Conservation (phyloP, 2,113 vertebrate genomes). For the Campylomormyrus numenius region DNA sequence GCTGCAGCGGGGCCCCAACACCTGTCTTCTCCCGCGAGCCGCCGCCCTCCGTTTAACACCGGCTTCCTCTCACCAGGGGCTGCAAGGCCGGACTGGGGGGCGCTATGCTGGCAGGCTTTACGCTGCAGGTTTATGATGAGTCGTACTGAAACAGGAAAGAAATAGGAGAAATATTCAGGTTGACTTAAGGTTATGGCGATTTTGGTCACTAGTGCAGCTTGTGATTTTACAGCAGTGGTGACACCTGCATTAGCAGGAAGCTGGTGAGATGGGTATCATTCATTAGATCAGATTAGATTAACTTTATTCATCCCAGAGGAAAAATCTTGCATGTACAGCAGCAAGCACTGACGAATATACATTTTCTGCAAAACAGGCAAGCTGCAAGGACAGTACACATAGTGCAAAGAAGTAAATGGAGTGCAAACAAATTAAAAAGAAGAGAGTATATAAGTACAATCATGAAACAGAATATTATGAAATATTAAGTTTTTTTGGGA, state of each 20-base stretch:
- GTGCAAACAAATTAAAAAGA: neutral
- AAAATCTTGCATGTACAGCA: neutral
- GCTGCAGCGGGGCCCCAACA: slow-evolving; percentile 26
- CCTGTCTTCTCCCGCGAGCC: neutral
- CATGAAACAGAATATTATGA: neutral
- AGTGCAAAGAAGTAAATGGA: neutral
- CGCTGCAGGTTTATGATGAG: neutral
- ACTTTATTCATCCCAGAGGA: neutral
- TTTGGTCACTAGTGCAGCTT: neutral
- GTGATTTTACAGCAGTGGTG: neutral
- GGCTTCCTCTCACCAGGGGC: neutral
- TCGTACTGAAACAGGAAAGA: neutral
- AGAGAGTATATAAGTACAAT: neutral
- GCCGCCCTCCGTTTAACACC: neutral
- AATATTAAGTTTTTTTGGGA: neutral
- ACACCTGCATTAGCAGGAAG: neutral
- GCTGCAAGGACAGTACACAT: neutral
- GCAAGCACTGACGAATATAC: neutral
- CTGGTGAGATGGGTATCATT: neutral
- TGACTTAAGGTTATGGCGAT: neutral
- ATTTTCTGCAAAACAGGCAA: neutral
- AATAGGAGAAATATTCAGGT: too few species aligned
- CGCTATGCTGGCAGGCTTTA: slow-evolving; percentile 1
- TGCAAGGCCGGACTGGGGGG: neutral
- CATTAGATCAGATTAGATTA: neutral